A percentile compares a stretch with the other conserved stretches of the same genome.
Evolutionary conservation across 2,113 vertebrate species (phyloP).

Genomic region (Pionites leucogaster): DNA sequence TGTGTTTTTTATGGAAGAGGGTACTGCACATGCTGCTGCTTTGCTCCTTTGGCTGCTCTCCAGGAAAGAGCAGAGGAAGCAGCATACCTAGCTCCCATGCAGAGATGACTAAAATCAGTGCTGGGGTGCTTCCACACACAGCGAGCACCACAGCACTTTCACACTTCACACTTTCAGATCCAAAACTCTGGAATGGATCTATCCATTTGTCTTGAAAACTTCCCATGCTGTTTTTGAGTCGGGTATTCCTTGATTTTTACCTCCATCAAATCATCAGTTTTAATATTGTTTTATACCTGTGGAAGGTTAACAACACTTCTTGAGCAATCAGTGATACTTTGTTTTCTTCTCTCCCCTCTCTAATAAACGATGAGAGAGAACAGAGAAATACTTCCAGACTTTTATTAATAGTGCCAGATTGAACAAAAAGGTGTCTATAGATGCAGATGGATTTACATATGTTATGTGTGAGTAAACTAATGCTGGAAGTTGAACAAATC

Average conservation of each 20-base stretch:
- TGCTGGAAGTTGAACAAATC: background rate
- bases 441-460: background rate
- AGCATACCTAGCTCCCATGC: background rate
- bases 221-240: background rate
- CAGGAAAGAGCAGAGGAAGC: background rate
- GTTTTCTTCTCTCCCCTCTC: rapidly evolving
- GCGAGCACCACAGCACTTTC: background rate
- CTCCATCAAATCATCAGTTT: background rate
- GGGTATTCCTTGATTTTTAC: background rate
- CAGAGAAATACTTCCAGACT: background rate
- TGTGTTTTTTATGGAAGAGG: background rate
- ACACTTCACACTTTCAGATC: background rate
- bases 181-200: background rate
- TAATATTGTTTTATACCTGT: background rate
- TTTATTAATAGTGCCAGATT: background rate
- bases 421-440: background rate
- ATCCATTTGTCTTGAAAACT: background rate
- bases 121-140: background rate
- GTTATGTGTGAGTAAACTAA: background rate
- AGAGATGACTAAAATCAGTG: background rate
- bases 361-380: background rate
- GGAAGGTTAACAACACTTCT: background rate
- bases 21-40: rapidly evolving
- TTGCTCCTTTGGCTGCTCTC: background rate
- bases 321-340: background rate